Evolutionary conservation across 2,113 vertebrate species (phyloP), one percentile per base, ranked within the genome.

Genomic region (Probosciger aterrimus): DNA sequence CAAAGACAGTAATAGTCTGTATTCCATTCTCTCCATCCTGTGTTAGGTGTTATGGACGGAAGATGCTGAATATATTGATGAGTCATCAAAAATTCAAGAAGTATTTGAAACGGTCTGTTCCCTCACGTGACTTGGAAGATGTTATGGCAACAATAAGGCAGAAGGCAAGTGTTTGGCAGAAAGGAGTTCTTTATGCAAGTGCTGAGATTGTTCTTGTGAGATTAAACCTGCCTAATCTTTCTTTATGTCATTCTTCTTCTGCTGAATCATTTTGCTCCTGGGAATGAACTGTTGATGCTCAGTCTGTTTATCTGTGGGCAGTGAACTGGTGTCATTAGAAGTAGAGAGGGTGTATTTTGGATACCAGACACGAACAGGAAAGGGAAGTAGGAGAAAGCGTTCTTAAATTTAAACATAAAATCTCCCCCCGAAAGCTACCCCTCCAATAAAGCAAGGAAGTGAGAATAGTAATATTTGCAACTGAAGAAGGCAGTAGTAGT

Each of bases 31-130:
- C 22, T 62, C 64, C 71, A 52, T 64, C n/a, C 53, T 33, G 3
- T 11, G 55, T 64, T 93, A 98, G 98, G 70, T 96, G 94, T 91
- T 98, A 97, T 10, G 98, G 98, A 44, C 88, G 95, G 64, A 97
- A 95, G 95, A 98, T 98, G 97, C 88, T 98, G 86, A 92, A 41
- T 17, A 33, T 97, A 24, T 53, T 98, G 80, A 98, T 97, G 96
- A 87, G 63, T 3, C 96, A 98, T 31, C 18, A 53, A 5, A 96
- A 97, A 64, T 97, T 96, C 27, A 88, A 97, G 9, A 78, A 13
- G 3, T 94, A 96, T 86, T 71, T 98, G 91, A 97, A 97, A 46
- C 86, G 88, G 7, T 95, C 90, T 10, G 67, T 91, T 11, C 95
- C 95, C 0, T 93, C 97, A 11, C 86, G n/a, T 18, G 97, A 98